phyloP scores from a whole-genome alignment of 2,113 vertebrate species.

The Channa argus region DNA sequence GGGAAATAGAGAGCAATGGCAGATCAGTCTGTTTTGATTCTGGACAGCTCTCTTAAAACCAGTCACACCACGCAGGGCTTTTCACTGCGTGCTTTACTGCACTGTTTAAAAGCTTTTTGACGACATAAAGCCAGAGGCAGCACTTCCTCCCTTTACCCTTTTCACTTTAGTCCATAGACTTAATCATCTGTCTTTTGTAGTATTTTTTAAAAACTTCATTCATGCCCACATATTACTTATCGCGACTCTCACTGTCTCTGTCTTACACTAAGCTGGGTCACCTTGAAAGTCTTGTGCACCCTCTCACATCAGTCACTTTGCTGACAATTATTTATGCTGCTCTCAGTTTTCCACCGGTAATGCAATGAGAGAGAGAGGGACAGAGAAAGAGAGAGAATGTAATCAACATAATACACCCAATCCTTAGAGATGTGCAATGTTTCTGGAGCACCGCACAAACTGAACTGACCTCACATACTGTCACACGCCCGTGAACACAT shows the following conservation, averaged over 20 bases:
- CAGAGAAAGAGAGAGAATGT: not conserved
- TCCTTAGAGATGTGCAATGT: slow-evolving; percentile 3
- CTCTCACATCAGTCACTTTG: slow-evolving; percentile 44
- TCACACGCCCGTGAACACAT: not conserved
- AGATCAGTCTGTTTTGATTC: slow-evolving; percentile 30
- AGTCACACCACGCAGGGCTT: slow-evolving; percentile 33
- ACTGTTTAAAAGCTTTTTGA: slow-evolving; percentile 47
- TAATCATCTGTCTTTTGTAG: slow-evolving; percentile 12
- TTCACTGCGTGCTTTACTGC: slow-evolving; percentile 37
- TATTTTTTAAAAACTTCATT: slow-evolving; percentile 45
- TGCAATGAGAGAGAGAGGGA: not conserved
- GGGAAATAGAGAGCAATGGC: slow-evolving; percentile 8
- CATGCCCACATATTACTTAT: slow-evolving; percentile 9
- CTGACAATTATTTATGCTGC: slow-evolving; percentile 39
- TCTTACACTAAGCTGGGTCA: slow-evolving; percentile 56
- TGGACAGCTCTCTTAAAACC: slow-evolving; percentile 40
- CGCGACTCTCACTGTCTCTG: not conserved
- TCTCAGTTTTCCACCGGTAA: slow-evolving; percentile 17
- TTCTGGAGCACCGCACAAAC: slow-evolving; percentile 22
- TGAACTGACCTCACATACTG: slow-evolving; percentile 1
- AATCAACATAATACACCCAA: not conserved
- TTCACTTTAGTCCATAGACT: not conserved
- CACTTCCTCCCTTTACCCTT: not conserved
- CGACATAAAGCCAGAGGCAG: slow-evolving; percentile 25
- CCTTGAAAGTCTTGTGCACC: slow-evolving; percentile 55